These are phyloP conservation scores for Neodiprion lecontei DNA, from an alignment of 1,140 invertebrate species.

Conservation along the genomic window DNA sequence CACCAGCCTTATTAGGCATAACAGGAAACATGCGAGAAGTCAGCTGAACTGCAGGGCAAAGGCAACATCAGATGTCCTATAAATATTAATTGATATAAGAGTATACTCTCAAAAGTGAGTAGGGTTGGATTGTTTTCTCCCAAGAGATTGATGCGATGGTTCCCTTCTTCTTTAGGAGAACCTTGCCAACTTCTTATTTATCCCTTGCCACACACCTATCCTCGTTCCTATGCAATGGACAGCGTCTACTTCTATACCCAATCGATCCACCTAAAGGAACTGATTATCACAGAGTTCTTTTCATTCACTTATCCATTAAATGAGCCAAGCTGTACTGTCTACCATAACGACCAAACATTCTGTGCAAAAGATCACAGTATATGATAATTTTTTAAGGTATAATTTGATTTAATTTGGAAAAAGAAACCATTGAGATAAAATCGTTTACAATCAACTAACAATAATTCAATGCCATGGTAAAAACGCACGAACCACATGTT, in stretches of 20 bases:
- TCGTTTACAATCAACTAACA: no score
- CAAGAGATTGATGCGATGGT: background rate
- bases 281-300: background rate
- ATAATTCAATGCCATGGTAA: no score
- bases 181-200: background rate
- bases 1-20: constrained; percentile 61
- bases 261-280: no score
- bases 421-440: no score
- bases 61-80: background rate
- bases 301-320: background rate
- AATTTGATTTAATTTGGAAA: no score
- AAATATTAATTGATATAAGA: background rate
- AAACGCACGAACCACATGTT: no score
- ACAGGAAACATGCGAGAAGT: background rate
- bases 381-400: no score
- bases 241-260: no score
- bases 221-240: background rate
- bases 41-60: background rate
- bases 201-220: background rate
- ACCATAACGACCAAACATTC: no score
- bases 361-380: no score
- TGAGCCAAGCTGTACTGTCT: background rate
- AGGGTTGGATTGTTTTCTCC: background rate
- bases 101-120: background rate
- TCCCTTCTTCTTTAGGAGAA: background rate